A percentile compares a stretch with the other conserved stretches of the same genome.
Evolutionary conservation across 2,113 vertebrate species (phyloP).

Genomic region (Montifringilla adamsi): DNA sequence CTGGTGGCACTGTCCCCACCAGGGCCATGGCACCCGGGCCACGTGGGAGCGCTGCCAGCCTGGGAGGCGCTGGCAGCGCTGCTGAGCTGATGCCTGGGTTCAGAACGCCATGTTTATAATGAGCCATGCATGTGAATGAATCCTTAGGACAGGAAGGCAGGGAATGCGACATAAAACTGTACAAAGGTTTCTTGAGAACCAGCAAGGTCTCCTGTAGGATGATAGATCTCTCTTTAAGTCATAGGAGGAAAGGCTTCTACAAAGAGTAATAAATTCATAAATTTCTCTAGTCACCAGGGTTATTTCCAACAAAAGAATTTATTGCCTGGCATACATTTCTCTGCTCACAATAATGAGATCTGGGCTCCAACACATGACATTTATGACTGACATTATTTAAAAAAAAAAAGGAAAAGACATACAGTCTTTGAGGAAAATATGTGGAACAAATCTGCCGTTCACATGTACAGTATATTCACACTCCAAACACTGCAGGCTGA

Average conservation of each 20-base stretch:
- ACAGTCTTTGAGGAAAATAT: not conserved
- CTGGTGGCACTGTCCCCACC: not conserved
- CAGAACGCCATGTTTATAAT: not conserved
- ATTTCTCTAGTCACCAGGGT: slow-evolving; percentile 45
- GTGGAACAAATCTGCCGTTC: not conserved
- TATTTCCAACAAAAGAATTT: slow-evolving; percentile 59
- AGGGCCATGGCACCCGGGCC: accelerated
- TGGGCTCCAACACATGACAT: slow-evolving; percentile 20
- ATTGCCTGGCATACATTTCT: slow-evolving; percentile 41
- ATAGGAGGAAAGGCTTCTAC: slow-evolving; percentile 33
- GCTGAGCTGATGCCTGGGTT: accelerated
- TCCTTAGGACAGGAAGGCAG: not conserved
- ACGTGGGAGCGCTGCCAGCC: accelerated
- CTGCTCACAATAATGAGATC: slow-evolving; percentile 46
- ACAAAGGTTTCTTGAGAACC: not conserved
- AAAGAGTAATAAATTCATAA: slow-evolving; percentile 56
- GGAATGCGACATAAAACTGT: not conserved
- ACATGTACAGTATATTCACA: not conserved
- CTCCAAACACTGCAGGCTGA: not conserved
- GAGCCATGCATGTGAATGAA: not conserved
- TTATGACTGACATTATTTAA: slow-evolving; percentile 43
- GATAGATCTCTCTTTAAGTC: slow-evolving; percentile 36
- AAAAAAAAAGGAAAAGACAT: not conserved
- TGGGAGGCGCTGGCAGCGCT: accelerated
- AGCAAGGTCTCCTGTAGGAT: slow-evolving; percentile 12